Evolutionary conservation across 2,113 vertebrate species (phyloP), one percentile per base, ranked within the genome.

Genomic region (Tringa solitaria): DNA sequence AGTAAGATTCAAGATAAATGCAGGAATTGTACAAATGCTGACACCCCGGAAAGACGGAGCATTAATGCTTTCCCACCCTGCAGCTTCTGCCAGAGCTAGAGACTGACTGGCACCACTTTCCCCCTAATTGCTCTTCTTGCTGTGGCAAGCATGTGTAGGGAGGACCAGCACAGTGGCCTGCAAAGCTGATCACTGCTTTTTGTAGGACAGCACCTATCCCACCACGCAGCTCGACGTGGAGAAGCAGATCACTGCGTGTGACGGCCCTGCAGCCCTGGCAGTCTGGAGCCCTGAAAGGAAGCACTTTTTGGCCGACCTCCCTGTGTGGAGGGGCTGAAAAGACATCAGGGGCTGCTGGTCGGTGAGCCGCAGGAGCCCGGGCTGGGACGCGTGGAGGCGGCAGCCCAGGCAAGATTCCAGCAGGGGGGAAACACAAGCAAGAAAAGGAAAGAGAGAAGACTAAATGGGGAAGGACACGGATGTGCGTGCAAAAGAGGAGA

Each of bases 361-460:
- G n/a, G 46, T 0, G 3, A 93, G 51, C 6, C 9, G 75, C 37
- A 61, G 72, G n/a, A 81, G 68, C 65, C 72, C 3, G 3, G 61
- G 69, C 51, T 96, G 88, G 64, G 85, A 93, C 1, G 2, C 0
- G 2, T 0, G 2, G 88, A 90, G 84, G 80, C 0, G 1, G 78
- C n/a, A 90, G 43, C 61, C 63, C 10, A 82, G 92, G 89, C 75
- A 95, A 84, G 92, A 84, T 84, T 90, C 70, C 90, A 94, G 73
- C 35, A 69, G 12, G 8, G 35, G 22, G 39, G 46, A 87, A 89
- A 90, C 41, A 39, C 26, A n/a, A 85, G 46, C 32, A 73, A 93
- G 54, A 79, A 72, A 85, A 84, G 9, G 61, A 84, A 67, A 87
- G 23, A 90, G 56, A 87, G 75, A 84, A 79, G 61, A 88, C 82